These are phyloP conservation scores for Epizoanthus fatuus DNA, from an alignment of 92 coral and sea anemone genomes.

Conservation along the genomic window DNA sequence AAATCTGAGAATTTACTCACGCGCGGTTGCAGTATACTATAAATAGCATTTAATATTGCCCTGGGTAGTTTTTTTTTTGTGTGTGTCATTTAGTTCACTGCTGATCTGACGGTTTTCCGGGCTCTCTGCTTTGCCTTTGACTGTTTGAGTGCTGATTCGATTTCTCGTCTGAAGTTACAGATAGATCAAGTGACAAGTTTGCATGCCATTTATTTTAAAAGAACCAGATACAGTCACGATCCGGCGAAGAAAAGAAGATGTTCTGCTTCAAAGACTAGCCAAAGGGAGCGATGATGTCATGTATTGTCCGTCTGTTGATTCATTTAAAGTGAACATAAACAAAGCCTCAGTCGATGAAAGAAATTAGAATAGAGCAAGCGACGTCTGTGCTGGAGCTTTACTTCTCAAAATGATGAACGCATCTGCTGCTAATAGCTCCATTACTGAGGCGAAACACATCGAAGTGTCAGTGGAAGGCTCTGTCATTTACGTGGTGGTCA, in stretches of 20 bases:
- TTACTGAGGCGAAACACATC: background rate
- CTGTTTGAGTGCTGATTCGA: background rate
- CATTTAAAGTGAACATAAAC: background rate
- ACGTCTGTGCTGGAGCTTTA: background rate
- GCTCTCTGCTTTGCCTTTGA: background rate
- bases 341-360: background rate
- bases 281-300: background rate
- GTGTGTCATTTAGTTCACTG: too few relatives aligned
- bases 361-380: background rate
- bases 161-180: too few relatives aligned
- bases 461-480: slow-evolving; percentile 10
- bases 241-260: too few relatives aligned
- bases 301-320: background rate
- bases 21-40: too few relatives aligned
- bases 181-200: too few relatives aligned
- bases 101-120: slow-evolving; percentile 21
- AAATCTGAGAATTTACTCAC: background rate
- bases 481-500: slow-evolving; percentile 56
- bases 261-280: background rate
- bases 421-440: background rate
- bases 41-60: too few relatives aligned
- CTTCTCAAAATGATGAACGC: background rate
- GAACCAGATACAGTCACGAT: too few relatives aligned
- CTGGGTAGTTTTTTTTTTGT: too few relatives aligned
- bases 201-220: too few relatives aligned